These are phyloP conservation scores for Lamprologus callipterus DNA, from an alignment of 2,113 vertebrate species.

Conservation along the genomic window DNA sequence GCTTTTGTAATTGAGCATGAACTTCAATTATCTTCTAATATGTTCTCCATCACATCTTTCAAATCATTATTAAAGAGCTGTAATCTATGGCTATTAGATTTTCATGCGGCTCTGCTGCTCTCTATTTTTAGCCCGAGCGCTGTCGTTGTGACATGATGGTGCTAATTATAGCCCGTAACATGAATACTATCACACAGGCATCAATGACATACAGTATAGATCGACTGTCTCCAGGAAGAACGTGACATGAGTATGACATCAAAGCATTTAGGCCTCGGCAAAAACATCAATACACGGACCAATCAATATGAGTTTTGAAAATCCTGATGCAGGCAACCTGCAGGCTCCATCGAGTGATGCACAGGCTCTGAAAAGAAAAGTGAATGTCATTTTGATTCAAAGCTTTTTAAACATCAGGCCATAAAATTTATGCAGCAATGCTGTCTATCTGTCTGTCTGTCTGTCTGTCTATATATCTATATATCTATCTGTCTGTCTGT, in stretches of 20 bases:
- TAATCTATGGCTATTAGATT: neutral
- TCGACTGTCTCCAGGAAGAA: neutral
- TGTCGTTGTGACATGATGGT: neutral
- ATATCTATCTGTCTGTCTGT: rapidly evolving
- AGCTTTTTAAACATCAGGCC: neutral
- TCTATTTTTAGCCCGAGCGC: neutral
- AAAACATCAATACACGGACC: neutral
- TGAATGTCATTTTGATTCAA: neutral
- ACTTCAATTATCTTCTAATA: neutral
- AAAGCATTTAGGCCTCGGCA: neutral
- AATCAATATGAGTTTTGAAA: neutral
- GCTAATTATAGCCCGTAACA: neutral
- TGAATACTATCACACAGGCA: neutral
- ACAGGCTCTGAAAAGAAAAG: neutral
- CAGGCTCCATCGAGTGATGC: neutral
- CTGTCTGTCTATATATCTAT: rapidly evolving
- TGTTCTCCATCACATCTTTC: neutral
- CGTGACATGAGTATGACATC: neutral
- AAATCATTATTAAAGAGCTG: neutral
- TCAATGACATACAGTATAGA: neutral
- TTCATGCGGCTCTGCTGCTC: neutral
- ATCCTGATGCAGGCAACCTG: neutral
- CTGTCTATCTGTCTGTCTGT: rapidly evolving
- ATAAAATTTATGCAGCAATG: neutral
- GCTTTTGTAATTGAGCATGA: neutral